Percentiles rank a stretch among this genome's conserved stretches.
phyloP scores from a whole-genome alignment of 2,797 vertebrate genomes.

The Eupleurogrammus muticus region DNA sequence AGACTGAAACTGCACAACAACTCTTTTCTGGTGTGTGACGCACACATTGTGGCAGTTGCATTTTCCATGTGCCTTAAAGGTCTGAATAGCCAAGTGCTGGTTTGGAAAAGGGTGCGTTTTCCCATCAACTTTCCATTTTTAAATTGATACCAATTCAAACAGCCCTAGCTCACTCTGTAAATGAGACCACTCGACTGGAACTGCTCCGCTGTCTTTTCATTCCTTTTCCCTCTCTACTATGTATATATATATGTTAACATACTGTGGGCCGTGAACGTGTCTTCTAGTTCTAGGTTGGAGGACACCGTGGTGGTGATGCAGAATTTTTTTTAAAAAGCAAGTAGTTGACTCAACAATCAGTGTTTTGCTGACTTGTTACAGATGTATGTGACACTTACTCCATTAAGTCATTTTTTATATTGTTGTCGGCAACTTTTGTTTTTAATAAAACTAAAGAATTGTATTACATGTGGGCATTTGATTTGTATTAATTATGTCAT shows the following conservation, averaged over 20 bases:
- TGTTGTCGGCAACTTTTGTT: conserved; percentile 43
- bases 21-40: too few relatives aligned
- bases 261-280: conserved; percentile 22
- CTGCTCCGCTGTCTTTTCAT: conserved; percentile 2
- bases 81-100: conserved; percentile 1
- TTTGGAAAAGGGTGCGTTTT: conserved; percentile 18
- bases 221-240: conserved; percentile 26
- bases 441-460: conserved; percentile 51
- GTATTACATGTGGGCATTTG: not conserved
- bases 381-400: not conserved
- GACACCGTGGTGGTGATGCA: not conserved
- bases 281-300: conserved; percentile 9
- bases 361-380: conserved; percentile 5
- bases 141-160: not conserved
- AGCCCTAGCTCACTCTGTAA: not conserved
- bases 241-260: conserved; percentile 16
- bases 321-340: not conserved
- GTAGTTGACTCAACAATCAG: not conserved
- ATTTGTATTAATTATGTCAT: not conserved
- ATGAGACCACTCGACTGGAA: not conserved
- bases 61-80: conserved; percentile 33
- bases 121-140: not conserved
- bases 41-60: too few relatives aligned
- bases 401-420: conserved; percentile 54
- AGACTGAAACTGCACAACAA: too few relatives aligned